These are phyloP conservation scores for Craniophora ligustri DNA, from an alignment of 2,888 invertebrate species.

Conservation along the genomic window DNA sequence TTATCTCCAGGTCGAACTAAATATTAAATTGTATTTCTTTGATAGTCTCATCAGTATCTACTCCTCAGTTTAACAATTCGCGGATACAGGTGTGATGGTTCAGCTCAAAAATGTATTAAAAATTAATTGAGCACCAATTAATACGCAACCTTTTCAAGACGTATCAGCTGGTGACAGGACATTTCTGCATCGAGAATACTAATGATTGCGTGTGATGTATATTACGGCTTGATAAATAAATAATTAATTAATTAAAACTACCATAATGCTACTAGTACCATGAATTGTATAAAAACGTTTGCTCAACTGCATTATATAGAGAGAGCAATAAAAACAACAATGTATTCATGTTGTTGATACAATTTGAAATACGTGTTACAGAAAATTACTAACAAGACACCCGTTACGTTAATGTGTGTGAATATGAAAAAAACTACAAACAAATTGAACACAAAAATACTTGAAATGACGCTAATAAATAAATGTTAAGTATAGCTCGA, in stretches of 20 bases:
- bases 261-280: conserved; percentile 34
- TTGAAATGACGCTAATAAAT: no score
- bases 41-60: no score
- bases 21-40: no score
- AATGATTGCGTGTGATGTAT: conserved; percentile 39
- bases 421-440: no score
- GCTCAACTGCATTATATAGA: conserved; percentile 16
- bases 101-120: neutral
- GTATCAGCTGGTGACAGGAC: neutral
- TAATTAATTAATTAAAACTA: conserved; percentile 41
- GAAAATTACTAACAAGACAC: neutral
- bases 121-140: conserved; percentile 18
- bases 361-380: neutral
- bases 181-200: conserved; percentile 10
- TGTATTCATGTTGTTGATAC: conserved; percentile 10
- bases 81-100: no score
- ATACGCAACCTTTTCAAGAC: conserved; percentile 20
- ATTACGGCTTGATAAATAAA: conserved; percentile 44
- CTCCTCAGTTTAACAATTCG: no score
- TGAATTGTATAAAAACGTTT: conserved; percentile 41
- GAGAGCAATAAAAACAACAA: conserved; percentile 45
- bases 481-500: no score
- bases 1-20: no score
- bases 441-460: neutral
- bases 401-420: no score